These are phyloP conservation scores for Callipepla californica DNA, from an alignment of 2,113 vertebrate genomes.

Conservation along the genomic window DNA sequence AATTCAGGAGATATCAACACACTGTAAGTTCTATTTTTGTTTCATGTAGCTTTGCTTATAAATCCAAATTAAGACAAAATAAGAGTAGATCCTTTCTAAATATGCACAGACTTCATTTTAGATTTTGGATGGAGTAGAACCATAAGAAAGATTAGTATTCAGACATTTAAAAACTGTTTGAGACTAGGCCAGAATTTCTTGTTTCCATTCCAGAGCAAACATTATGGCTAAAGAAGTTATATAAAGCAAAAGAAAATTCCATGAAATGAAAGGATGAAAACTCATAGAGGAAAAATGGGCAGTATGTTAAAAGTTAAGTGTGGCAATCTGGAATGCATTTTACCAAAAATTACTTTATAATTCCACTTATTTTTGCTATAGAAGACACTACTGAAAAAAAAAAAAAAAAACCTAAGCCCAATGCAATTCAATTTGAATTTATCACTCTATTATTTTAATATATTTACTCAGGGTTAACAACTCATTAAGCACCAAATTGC, in stretches of 20 bases:
- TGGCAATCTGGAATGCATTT: constrained; percentile 62
- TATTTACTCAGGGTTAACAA: constrained; percentile 83
- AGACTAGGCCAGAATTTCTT: not conserved
- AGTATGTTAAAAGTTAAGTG: constrained; percentile 55
- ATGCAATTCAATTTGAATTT: constrained; percentile 75
- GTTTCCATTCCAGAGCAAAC: not conserved
- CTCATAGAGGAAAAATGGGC: constrained; percentile 25
- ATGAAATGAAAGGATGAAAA: not conserved
- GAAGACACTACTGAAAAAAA: constrained; percentile 66
- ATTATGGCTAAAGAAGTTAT: not conserved
- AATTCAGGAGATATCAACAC: not conserved
- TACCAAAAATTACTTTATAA: constrained; percentile 73
- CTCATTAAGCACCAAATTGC: constrained; percentile 81
- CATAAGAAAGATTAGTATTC: not conserved
- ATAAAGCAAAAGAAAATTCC: not conserved
- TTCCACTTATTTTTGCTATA: constrained; percentile 63
- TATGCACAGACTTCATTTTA: not conserved
- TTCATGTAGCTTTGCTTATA: not conserved
- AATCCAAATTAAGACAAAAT: not conserved
- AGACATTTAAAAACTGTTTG: not conserved
- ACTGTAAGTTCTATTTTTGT: not conserved
- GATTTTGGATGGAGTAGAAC: not conserved
- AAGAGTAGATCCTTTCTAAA: not conserved
- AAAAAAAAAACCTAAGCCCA: not conserved
- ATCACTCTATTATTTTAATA: constrained; percentile 81